These are phyloP conservation scores for Myopa testacea DNA, from an alignment of 2,888 invertebrate species.

Conservation along the genomic window DNA sequence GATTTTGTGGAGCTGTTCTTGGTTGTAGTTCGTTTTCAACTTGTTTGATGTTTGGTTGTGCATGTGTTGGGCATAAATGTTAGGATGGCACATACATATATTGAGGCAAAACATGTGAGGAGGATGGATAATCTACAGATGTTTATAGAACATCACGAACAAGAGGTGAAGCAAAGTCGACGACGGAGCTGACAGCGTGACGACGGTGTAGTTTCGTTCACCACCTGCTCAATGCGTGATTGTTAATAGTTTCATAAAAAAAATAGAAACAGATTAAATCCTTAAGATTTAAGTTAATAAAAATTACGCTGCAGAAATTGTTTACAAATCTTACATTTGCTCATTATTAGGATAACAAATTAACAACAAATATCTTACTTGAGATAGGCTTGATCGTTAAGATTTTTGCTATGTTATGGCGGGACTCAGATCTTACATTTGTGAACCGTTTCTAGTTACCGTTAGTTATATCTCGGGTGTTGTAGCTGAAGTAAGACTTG, in stretches of 20 bases:
- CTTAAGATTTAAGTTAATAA: slow-evolving; percentile 11
- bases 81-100: slow-evolving; percentile 24
- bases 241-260: slow-evolving; percentile 25
- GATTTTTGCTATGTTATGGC: slow-evolving; percentile 11
- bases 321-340: not conserved
- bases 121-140: slow-evolving; percentile 13
- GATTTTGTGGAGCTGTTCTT: slow-evolving; percentile 16
- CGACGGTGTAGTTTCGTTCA: slow-evolving; percentile 16
- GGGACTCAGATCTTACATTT: slow-evolving; percentile 10
- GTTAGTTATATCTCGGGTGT: slow-evolving; percentile 14
- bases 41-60: slow-evolving; percentile 33
- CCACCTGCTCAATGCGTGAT: slow-evolving; percentile 34
- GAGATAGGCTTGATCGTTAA: slow-evolving; percentile 18
- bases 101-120: slow-evolving; percentile 22
- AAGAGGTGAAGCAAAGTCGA: slow-evolving; percentile 20
- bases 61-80: slow-evolving; percentile 24
- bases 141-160: slow-evolving; percentile 29
- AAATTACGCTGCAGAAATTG: slow-evolving; percentile 24
- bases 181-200: slow-evolving; percentile 17
- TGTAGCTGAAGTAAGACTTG: slow-evolving; percentile 24
- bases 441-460: not conserved
- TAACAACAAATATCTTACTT: slow-evolving; percentile 38
- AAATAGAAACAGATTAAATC: slow-evolving; percentile 25
- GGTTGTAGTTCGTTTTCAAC: slow-evolving; percentile 25
- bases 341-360: slow-evolving; percentile 24